Evolutionary conservation across 2,797 vertebrate species (phyloP).

Genomic region (Rhinichthys osculus): DNA sequence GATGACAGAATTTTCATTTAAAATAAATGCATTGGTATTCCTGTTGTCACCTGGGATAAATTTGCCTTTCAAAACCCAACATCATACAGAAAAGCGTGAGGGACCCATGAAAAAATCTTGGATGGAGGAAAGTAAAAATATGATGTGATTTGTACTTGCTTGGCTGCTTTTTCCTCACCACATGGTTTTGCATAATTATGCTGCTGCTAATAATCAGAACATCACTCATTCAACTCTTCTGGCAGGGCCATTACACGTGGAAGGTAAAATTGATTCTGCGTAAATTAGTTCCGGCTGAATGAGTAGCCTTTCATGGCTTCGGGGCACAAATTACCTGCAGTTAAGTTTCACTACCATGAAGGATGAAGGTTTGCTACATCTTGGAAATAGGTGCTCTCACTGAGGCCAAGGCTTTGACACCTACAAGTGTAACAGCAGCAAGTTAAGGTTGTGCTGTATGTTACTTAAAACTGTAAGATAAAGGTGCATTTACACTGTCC

Average conservation of each 20-base stretch:
- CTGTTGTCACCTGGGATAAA: not conserved
- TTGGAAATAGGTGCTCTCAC: conserved; percentile 28
- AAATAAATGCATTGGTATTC: not conserved
- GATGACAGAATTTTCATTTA: not conserved
- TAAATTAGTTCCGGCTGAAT: conserved; percentile 60
- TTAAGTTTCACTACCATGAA: conserved; percentile 51
- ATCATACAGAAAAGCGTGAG: not conserved
- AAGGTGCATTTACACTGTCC: not conserved
- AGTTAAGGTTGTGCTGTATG: conserved; percentile 17
- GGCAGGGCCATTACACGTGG: conserved; percentile 54
- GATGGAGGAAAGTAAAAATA: conserved; percentile 38
- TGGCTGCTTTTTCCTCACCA: conserved; percentile 42
- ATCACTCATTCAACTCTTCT: conserved; percentile 54
- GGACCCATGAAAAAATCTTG: conserved; percentile 27
- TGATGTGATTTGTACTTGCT: conserved; percentile 51
- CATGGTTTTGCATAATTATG: conserved; percentile 59
- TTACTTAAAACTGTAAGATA: conserved; percentile 18
- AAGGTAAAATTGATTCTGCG: conserved; percentile 57
- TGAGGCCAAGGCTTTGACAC: not conserved
- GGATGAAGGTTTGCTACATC: conserved; percentile 50
- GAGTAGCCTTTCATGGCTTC: conserved; percentile 53
- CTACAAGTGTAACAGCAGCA: not conserved
- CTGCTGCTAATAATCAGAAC: conserved; percentile 57
- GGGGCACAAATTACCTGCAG: conserved; percentile 51
- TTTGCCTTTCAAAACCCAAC: not conserved